Evolutionary conservation across 2,888 invertebrate genomes (phyloP), one percentile per base, ranked within the genome.

Genomic region (Therioaphis trifolii): DNA sequence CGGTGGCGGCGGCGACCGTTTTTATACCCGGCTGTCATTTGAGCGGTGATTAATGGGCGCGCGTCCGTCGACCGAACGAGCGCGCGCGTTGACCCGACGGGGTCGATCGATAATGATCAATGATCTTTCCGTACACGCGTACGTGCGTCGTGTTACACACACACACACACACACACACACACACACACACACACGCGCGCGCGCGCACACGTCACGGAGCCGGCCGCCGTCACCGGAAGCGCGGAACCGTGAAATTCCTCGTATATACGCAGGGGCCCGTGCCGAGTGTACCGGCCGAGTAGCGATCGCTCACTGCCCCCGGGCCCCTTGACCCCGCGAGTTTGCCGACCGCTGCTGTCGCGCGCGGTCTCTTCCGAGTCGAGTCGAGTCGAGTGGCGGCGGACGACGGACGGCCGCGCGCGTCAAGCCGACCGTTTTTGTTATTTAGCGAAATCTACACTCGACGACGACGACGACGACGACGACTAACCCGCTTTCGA

Each of bases 31-130:
- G 74, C 74, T 71, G 75, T 79, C 77, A 55, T 55, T 68, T 69
- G 40, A 21, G 77, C 52, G 69, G 52, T 79, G 78, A 79, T 79
- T 79, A 79, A 79, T 69, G 68, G 29, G 35, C 27, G 66, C 66
- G n/a, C 43, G 76, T n/a, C 46, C 27, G 76, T 63, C 85, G 71
- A 79, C 21, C 85, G 79, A 21, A 21, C 58, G 69, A 43, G 84
- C 84, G 84, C 84, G 27, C 72, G 11, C 55, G 43, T 27, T 58
- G 46, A 63, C 76, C 76, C 52, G 85, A 68, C 46, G 69, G 79
- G 71, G 46, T 46, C n/a, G n/a, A 58, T 71, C 79, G 79, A 80
- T 80, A 80, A 80, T 80, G 79, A 80, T 80, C 79, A 46, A 80
- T 29, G 79, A 80, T 79, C 76, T 9, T 7, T 18, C 55, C 4